Evolutionary conservation across 2,797 vertebrate species (phyloP).

Genomic region (Siniperca obscura): DNA sequence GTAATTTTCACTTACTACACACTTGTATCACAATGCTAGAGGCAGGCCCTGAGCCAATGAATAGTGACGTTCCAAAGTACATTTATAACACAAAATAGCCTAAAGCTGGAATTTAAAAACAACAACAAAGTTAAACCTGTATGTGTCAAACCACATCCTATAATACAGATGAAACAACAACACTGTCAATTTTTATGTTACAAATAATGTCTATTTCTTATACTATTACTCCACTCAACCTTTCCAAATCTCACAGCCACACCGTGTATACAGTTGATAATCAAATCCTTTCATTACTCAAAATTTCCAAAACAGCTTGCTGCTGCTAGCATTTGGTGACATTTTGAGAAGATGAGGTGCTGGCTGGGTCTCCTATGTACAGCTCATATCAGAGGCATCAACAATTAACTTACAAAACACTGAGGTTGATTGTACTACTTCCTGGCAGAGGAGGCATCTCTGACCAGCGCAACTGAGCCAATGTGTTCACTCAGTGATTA

Average conservation of each 20-base stretch:
- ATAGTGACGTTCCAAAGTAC: conserved; percentile 65
- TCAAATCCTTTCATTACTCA: conserved; percentile 72
- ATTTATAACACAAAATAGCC: conserved; percentile 69
- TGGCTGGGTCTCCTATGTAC: conserved; percentile 54
- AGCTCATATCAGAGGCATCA: conserved; percentile 79
- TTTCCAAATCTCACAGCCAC: conserved; percentile 68
- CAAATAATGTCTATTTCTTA: conserved; percentile 42
- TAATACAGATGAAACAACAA: conserved; percentile 37
- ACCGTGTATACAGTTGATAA: conserved; percentile 58
- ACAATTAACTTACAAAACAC: conserved; percentile 79
- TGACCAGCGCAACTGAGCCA: conserved; percentile 61
- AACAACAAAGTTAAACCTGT: conserved; percentile 62
- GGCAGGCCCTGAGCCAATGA: conserved; percentile 75
- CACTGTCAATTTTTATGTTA: conserved; percentile 23
- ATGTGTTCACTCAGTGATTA: conserved; percentile 79
- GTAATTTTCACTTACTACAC: conserved; percentile 86
- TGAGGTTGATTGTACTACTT: conserved; percentile 73
- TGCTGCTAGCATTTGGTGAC: conserved; percentile 79
- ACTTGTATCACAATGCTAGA: conserved; percentile 77
- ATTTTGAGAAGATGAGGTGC: conserved; percentile 77
- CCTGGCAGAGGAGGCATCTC: conserved; percentile 65
- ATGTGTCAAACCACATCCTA: conserved; percentile 39
- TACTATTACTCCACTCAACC: conserved; percentile 59
- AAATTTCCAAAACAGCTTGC: conserved; percentile 66
- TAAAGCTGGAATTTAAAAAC: conserved; percentile 59